A percentile compares a stretch with the other conserved stretches of the same genome.
Evolutionary conservation across 2,797 vertebrate genomes (phyloP).

Genomic region (Esox masquinongy): DNA sequence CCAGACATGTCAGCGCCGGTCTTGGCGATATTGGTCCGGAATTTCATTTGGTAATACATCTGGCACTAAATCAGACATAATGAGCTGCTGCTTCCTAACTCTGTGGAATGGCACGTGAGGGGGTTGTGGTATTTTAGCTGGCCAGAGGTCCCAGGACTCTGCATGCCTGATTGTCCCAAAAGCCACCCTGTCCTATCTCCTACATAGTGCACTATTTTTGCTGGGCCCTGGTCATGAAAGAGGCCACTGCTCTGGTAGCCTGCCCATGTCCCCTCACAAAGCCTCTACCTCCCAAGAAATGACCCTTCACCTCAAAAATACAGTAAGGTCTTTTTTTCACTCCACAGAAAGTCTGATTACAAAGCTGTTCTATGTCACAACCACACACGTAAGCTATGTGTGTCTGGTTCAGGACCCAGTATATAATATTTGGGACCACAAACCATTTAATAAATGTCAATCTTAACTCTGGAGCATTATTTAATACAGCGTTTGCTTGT

Average conservation of each 20-base stretch:
- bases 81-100: conserved; percentile 33
- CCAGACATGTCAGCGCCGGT: neutral
- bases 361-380: conserved; percentile 3
- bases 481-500: too few relatives aligned
- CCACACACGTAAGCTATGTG: neutral
- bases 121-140: conserved; percentile 22
- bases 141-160: conserved; percentile 9
- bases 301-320: conserved; percentile 13
- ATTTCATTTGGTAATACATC: conserved; percentile 36
- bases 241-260: neutral
- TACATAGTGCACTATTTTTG: neutral
- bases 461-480: neutral
- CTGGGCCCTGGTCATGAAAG: neutral
- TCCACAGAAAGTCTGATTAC: neutral
- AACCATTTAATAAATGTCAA: conserved; percentile 1
- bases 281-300: neutral
- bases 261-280: neutral
- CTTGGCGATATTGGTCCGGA: conserved; percentile 1
- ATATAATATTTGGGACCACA: neutral
- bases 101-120: conserved; percentile 50
- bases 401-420: neutral
- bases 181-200: neutral
- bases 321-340: neutral
- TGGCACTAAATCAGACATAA: conserved; percentile 58
- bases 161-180: conserved; percentile 26